A percentile compares a stretch with the other conserved stretches of the same genome.
Conservation (phyloP, 2,113 vertebrate species). For the Thomomys bottae region DNA sequence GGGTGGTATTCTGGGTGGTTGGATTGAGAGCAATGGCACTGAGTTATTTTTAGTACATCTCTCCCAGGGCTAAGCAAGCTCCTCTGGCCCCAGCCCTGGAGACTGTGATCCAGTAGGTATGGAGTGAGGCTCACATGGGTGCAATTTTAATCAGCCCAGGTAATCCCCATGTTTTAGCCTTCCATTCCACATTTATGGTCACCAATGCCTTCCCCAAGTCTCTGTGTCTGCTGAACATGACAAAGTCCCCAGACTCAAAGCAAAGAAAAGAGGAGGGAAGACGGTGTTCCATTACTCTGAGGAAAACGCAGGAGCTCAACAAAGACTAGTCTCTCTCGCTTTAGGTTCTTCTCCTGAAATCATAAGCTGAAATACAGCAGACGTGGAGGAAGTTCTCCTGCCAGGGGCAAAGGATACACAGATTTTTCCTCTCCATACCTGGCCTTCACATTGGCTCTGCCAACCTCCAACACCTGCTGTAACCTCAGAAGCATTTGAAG, state of each 20-base stretch:
- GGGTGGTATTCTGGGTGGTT: too few relatives aligned
- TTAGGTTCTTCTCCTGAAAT: background rate
- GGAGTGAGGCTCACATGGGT: too few relatives aligned
- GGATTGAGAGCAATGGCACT: background rate
- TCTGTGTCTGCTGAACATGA: background rate
- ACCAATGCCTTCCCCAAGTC: background rate
- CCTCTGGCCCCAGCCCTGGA: background rate
- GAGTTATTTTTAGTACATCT: background rate
- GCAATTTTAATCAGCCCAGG: background rate
- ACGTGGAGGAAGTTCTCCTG: background rate
- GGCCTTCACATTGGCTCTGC: background rate
- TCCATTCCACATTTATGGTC: background rate
- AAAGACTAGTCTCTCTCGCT: background rate
- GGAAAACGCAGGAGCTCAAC: background rate
- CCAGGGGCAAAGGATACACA: background rate
- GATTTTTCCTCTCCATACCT: background rate
- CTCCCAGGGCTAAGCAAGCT: background rate
- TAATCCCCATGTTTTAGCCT: background rate
- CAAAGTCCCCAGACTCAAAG: rapidly evolving
- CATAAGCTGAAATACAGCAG: background rate
- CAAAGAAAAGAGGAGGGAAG: background rate
- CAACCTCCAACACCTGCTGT: background rate
- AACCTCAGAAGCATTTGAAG: background rate
- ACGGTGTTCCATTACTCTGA: background rate
- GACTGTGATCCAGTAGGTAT: background rate